Conservation (phyloP, 2,888 invertebrate genomes). For the Gryllus longicercus region DNA sequence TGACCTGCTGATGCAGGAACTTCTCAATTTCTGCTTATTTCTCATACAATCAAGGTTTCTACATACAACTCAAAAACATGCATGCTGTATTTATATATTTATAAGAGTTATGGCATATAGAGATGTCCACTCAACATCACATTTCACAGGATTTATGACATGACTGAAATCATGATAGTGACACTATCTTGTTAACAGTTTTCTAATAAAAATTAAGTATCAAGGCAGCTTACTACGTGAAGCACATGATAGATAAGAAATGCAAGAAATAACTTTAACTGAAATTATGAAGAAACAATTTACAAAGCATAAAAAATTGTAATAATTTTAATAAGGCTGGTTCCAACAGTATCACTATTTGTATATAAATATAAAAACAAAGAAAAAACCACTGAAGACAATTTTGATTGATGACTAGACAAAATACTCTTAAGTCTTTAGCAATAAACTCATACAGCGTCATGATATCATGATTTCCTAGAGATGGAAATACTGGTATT, state of each 20-base stretch:
- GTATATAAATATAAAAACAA: too few relatives aligned
- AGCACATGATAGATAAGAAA: not conserved
- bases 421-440: not conserved
- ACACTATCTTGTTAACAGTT: not conserved
- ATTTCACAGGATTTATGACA: not conserved
- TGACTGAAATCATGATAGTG: conserved; percentile 17
- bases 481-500: conserved; percentile 17
- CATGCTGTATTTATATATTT: conserved; percentile 17
- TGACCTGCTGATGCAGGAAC: not conserved
- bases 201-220: not conserved
- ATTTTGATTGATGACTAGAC: conserved; percentile 2
- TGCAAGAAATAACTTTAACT: not conserved
- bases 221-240: not conserved
- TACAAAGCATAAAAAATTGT: not conserved
- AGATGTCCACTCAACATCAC: conserved; percentile 17
- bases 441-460: not conserved
- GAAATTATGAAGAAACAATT: not conserved
- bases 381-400: not conserved
- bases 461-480: conserved; percentile 17
- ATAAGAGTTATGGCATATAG: conserved; percentile 11
- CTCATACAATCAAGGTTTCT: not conserved
- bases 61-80: conserved; percentile 11
- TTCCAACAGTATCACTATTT: too few relatives aligned
- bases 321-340: too few relatives aligned
- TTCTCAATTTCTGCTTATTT: not conserved